Base-by-base conservation (phyloP, 1,140 invertebrate species). In the Pseudomyrmex dendroicus region DNA sequence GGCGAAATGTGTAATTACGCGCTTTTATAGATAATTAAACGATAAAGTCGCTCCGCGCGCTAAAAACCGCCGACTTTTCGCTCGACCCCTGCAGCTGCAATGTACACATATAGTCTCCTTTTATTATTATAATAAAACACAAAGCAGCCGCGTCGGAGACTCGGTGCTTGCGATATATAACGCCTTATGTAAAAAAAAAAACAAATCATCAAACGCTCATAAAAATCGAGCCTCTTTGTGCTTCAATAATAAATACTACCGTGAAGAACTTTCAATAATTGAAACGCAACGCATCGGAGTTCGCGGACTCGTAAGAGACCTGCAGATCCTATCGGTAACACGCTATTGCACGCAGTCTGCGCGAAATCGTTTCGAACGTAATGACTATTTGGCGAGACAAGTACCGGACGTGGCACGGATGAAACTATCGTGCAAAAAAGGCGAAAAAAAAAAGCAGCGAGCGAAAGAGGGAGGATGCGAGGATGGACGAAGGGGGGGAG, bases 21-120 rank as follows among this genome's bases (percentile, higher is more conserved):
- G 64, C 74, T 56, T 85, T 82, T 73, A 66, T 82, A 82, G 85
- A 86, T 86, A 85, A 86, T 86, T 86, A 61, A 86, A 86, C 70
- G 85, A 86, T 86, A 86, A 86, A 85, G 66, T 61, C 64, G 76
- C 20, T 35, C 9, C 25, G 17, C n/a, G 22, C 59, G 22, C 35
- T 25, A 5, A 17, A 13, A 48, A 17, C 48, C 52, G 52, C 66
- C 44, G 64, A 17, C 15, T 22, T 17, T 7, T n/a, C 3, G 4
- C 4, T 44, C 62, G 48, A 52, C 2, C 57, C 35, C 17, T 13
- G 54, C 15, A 35, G 35, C 4, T 35, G n/a, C 25, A 15, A 20
- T 64, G 50, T 66, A 54, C 50, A 54, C 2, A 35, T 35, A 35
- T 35, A 56, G 8, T 25, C 7, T 44, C 35, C 50, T 54, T 25